Conservation (phyloP, 2,797 vertebrate genomes). For the Oreortyx pictus region DNA sequence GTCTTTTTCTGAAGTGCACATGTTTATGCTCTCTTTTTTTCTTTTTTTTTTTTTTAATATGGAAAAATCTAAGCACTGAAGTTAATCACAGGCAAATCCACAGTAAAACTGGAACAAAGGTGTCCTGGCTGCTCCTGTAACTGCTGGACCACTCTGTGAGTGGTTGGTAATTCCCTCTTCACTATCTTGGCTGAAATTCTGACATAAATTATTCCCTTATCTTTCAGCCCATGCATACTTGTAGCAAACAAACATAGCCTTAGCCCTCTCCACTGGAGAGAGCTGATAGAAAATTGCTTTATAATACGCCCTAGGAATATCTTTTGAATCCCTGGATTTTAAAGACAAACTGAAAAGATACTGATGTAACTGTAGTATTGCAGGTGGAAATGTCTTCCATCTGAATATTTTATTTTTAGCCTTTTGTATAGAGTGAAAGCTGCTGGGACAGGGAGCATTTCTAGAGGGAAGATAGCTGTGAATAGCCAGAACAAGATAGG, state of each 20-base stretch:
- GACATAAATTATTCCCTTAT: slow-evolving; percentile 57
- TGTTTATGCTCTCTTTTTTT: background rate
- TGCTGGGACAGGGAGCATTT: background rate
- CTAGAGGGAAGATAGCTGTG: background rate
- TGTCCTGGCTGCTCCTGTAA: slow-evolving; percentile 30
- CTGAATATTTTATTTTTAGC: background rate
- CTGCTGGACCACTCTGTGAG: background rate
- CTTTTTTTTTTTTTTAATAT: background rate
- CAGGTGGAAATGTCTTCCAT: background rate
- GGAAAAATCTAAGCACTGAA: background rate
- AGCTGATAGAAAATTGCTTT: slow-evolving; percentile 37
- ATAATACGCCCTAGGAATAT: background rate
- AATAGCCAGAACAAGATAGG: background rate
- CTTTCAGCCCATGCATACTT: slow-evolving; percentile 43
- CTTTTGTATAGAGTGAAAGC: background rate
- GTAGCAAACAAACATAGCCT: background rate
- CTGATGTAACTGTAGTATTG: background rate
- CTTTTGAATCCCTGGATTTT: slow-evolving; percentile 45
- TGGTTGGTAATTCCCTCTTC: slow-evolving; percentile 39
- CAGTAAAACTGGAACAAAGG: slow-evolving; percentile 13
- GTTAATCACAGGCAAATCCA: slow-evolving; percentile 18
- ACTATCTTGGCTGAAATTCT: slow-evolving; percentile 47
- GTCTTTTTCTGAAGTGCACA: background rate
- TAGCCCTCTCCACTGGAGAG: slow-evolving; percentile 25
- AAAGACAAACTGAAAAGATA: background rate